Evolutionary conservation across 1,140 invertebrate species (phyloP).

Genomic region (Drosophila athabasca): DNA sequence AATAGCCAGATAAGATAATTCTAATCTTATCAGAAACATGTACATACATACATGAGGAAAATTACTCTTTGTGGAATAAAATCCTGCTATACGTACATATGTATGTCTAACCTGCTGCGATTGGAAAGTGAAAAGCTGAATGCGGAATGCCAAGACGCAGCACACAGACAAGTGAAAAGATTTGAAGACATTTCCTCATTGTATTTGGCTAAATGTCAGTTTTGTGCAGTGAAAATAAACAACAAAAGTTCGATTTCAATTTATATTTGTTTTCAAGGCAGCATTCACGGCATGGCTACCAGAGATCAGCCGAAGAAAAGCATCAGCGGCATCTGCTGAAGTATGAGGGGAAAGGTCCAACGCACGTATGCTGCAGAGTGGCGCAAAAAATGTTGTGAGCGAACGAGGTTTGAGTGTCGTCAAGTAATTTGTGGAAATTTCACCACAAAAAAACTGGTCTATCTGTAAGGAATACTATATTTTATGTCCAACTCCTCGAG

Average conservation of each 20-base stretch:
- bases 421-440: no score
- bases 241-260: conserved; percentile 21
- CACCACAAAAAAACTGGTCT: no score
- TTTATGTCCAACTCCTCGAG: no score
- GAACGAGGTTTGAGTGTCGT: no score
- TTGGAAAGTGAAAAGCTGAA: conserved; percentile 37
- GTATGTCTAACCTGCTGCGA: not conserved
- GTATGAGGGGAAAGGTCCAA: conserved; percentile 29
- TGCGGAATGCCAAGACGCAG: not conserved
- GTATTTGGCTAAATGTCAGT: conserved; percentile 68
- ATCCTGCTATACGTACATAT: not conserved
- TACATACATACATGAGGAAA: conserved; percentile 7
- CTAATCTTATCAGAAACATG: conserved; percentile 35
- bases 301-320: conserved; percentile 25
- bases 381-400: no score
- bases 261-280: conserved; percentile 55
- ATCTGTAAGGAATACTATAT: no score
- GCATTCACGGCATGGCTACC: conserved; percentile 17
- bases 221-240: conserved; percentile 20
- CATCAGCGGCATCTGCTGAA: conserved; percentile 13
- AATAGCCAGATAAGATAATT: conserved; percentile 9
- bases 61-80: conserved; percentile 3
- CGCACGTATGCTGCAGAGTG: conserved; percentile 5
- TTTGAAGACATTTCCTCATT: conserved; percentile 9
- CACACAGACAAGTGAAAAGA: conserved; percentile 1